Percentiles rank a stretch among this genome's conserved stretches.
phyloP scores from a whole-genome alignment of 1,140 invertebrate species.

The Euglossa dilemma region DNA sequence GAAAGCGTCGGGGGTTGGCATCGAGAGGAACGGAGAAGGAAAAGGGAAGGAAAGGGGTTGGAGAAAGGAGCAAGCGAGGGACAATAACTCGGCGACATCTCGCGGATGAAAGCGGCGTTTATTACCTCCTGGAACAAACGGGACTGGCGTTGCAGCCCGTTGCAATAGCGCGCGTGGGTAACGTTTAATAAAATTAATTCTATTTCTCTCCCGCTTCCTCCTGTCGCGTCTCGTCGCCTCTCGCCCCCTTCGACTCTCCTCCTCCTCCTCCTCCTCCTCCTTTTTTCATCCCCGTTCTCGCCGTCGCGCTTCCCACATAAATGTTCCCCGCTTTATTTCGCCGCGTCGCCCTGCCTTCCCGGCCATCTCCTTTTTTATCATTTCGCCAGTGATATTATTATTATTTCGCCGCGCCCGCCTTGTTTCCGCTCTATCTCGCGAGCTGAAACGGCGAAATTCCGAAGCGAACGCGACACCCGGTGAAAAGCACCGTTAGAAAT shows the following conservation, averaged over 20 bases:
- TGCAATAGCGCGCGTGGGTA: slow-evolving; percentile 53
- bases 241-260: not conserved
- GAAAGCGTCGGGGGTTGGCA: slow-evolving; percentile 24
- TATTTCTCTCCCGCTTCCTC: slow-evolving; percentile 31
- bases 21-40: not conserved
- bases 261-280: not conserved
- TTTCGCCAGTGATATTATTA: slow-evolving; percentile 8
- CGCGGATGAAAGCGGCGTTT: slow-evolving; percentile 68
- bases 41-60: not conserved
- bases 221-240: not conserved
- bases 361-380: not conserved
- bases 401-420: slow-evolving; percentile 31
- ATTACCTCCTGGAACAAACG: slow-evolving; percentile 67
- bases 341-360: not conserved
- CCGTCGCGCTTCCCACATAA: slow-evolving; percentile 32
- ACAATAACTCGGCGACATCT: slow-evolving; percentile 69
- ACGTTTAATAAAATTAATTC: slow-evolving; percentile 70
- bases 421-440: slow-evolving; percentile 10
- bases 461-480: not conserved
- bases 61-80: not conserved
- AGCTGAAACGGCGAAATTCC: not conserved
- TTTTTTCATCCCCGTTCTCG: slow-evolving; percentile 21
- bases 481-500: not conserved
- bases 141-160: slow-evolving; percentile 43
- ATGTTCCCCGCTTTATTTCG: slow-evolving; percentile 54